phyloP scores from a whole-genome alignment of 2,113 vertebrate genomes.

The Cynoglossus semilaevis region DNA sequence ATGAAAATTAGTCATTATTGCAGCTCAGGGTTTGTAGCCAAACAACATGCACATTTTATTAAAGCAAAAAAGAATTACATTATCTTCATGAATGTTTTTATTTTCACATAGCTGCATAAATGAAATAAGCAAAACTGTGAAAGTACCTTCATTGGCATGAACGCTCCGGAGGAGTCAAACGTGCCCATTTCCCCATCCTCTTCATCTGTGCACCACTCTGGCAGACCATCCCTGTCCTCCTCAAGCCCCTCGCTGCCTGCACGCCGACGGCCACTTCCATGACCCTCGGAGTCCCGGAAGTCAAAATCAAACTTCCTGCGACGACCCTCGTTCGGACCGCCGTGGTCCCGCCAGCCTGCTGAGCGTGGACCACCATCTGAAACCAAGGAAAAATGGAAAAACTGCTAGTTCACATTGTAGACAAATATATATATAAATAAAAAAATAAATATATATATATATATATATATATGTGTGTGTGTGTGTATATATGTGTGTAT shows the following conservation, averaged over 20 bases:
- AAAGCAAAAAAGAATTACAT: not conserved
- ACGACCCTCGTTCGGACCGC: conserved; percentile 71
- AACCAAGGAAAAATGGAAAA: not conserved
- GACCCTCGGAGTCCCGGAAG: conserved; percentile 77
- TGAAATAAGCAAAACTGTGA: no score
- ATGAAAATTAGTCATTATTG: no score
- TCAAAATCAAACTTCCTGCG: conserved; percentile 89
- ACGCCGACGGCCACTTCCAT: conserved; percentile 72
- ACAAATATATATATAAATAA: no score
- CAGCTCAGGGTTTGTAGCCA: no score
- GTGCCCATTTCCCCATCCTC: conserved; percentile 91
- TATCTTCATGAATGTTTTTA: not conserved
- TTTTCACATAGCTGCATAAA: no score
- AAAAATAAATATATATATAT: no score
- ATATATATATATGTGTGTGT: no score
- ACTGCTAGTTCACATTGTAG: no score
- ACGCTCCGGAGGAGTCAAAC: conserved; percentile 90
- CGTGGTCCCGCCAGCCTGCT: conserved; percentile 89
- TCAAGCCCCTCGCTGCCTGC: conserved; percentile 80
- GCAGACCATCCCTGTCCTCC: conserved; percentile 87
- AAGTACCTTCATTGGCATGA: conserved; percentile 85
- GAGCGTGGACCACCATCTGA: conserved; percentile 86
- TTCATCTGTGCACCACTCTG: conserved; percentile 90
- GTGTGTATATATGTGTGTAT: no score
- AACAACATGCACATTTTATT: no score